Evolutionary conservation across 2,888 invertebrate genomes (phyloP).

Genomic region (Diaperis boleti): DNA sequence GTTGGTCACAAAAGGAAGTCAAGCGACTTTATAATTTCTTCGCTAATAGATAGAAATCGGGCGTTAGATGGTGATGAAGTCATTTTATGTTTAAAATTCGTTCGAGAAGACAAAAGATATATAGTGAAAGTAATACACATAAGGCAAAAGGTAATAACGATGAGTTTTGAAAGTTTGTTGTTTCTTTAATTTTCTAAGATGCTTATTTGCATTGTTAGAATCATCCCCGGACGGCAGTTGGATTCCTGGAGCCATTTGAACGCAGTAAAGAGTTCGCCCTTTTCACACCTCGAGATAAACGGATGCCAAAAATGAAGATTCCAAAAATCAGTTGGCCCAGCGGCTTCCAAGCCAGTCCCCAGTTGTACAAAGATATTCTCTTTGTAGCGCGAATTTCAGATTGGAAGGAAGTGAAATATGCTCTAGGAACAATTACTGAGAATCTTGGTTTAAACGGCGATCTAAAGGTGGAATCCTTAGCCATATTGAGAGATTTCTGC

Average conservation of each 20-base stretch:
- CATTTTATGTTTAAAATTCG: conserved; percentile 69
- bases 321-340: conserved; percentile 74
- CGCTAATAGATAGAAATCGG: conserved; percentile 79
- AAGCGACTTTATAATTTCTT: conserved; percentile 48
- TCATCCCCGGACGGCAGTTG: conserved; percentile 81
- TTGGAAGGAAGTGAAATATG: conserved; percentile 77
- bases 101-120: conserved; percentile 66
- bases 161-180: too few species aligned
- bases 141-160: conserved; percentile 69
- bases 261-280: conserved; percentile 72
- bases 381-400: conserved; percentile 79
- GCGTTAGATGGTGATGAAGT: conserved; percentile 90
- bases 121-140: conserved; percentile 78
- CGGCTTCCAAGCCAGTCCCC: conserved; percentile 70
- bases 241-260: conserved; percentile 72
- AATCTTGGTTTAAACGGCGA: conserved; percentile 83
- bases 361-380: conserved; percentile 71
- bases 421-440: conserved; percentile 75
- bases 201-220: conserved; percentile 60
- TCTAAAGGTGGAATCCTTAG: conserved; percentile 82
- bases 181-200: too few species aligned
- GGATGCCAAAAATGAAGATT: conserved; percentile 83
- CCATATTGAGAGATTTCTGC: conserved; percentile 83
- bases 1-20: background rate
- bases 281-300: conserved; percentile 83